Conservation (phyloP, 2,113 vertebrate species). For the Microtus pennsylvanicus region DNA sequence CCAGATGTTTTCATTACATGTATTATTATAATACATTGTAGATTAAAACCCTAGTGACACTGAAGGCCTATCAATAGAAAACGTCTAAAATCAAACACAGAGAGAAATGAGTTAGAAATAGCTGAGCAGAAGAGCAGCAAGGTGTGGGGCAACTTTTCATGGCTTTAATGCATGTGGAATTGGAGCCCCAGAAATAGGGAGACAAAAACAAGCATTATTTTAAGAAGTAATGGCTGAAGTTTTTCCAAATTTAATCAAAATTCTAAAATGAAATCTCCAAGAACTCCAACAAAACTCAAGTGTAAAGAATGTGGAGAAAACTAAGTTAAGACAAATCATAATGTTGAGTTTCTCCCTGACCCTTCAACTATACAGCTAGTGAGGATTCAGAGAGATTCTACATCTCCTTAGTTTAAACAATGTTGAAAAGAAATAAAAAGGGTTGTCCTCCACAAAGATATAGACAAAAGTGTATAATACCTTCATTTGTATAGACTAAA, state of each 20-base stretch:
- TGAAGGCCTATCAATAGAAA: constrained; percentile 43
- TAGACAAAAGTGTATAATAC: background rate
- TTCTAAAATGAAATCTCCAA: background rate
- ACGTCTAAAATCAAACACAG: constrained; percentile 1
- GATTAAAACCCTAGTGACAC: constrained; percentile 40
- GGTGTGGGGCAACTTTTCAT: background rate
- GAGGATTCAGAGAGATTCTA: background rate
- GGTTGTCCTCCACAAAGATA: background rate
- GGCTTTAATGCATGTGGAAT: background rate
- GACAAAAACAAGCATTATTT: background rate
- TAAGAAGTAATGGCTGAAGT: constrained; percentile 27
- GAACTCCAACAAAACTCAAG: constrained; percentile 26
- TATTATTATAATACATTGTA: background rate
- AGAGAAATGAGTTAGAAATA: background rate
- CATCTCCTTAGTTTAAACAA: background rate
- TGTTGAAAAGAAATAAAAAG: constrained; percentile 23
- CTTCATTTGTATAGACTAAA: constrained; percentile 39
- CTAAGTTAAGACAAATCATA: background rate
- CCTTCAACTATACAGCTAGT: background rate
- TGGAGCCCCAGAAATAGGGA: background rate
- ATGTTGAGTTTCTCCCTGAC: background rate
- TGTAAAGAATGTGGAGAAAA: constrained; percentile 15
- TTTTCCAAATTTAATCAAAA: constrained; percentile 32
- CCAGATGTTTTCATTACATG: background rate
- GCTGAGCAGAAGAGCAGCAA: constrained; percentile 30